These are phyloP conservation scores for Opisthocomus hoazin DNA, from an alignment of 2,113 vertebrate species.

Conservation along the genomic window DNA sequence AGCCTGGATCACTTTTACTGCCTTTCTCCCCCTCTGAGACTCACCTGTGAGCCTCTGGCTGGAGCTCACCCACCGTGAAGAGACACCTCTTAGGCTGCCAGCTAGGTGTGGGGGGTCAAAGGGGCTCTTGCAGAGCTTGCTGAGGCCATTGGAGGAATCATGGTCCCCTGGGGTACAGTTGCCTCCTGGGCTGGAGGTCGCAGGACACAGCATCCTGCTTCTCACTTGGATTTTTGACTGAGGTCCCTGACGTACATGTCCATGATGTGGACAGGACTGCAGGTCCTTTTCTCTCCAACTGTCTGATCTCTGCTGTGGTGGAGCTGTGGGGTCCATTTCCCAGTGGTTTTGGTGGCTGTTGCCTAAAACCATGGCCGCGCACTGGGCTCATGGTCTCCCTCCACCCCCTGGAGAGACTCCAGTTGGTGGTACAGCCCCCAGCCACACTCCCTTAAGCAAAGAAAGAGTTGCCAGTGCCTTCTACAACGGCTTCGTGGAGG, in stretches of 20 bases:
- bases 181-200: not conserved
- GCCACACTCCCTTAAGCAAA: not conserved
- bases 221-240: not conserved
- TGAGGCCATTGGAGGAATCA: not conserved
- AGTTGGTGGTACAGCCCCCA: not conserved
- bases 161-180: too few relatives aligned
- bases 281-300: not conserved
- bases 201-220: not conserved
- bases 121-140: not conserved
- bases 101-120: not conserved
- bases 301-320: not conserved
- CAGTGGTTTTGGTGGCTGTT: not conserved
- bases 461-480: not conserved
- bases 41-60: not conserved
- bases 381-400: fast-evolving
- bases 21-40: not conserved
- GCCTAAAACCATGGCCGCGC: not conserved
- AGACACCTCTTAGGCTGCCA: not conserved
- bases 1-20: not conserved
- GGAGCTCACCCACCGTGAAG: not conserved
- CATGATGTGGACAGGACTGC: not conserved
- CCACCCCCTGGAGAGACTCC: not conserved
- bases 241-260: not conserved
- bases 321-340: not conserved
- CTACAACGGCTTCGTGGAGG: not conserved